Base-by-base conservation (phyloP, 2,888 invertebrate species). In the Tachina lurida region DNA sequence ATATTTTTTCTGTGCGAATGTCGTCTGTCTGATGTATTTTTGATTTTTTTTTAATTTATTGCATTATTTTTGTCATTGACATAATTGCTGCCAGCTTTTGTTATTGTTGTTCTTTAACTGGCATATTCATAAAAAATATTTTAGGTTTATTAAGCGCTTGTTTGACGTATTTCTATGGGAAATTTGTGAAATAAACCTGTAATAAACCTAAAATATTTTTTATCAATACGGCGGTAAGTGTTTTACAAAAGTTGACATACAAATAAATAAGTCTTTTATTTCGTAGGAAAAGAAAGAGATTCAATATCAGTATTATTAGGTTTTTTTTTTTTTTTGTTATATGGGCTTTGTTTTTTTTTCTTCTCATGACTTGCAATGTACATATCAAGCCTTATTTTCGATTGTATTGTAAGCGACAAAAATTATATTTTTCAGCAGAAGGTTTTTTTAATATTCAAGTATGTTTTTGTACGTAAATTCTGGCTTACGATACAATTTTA, bases 221-320 rank as follows among this genome's bases (percentile, higher is more conserved):
- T n/a, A n/a, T n/a, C n/a, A n/a, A n/a, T n/a, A n/a, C n/a, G n/a
- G n/a, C n/a, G n/a, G n/a, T n/a, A n/a, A n/a, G n/a, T 31, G 19
- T n/a, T 65, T 54, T 56, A 41, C 9, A 58, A 67, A 56, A 58
- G 39, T 19, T 76, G 58, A 31, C 75, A 65, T 5, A 31, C 31
- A 31, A n/a, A 31, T 31, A 56, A 71, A 58, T 67, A 71, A 52
- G 65, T 58, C 63, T 31, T 22, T 39, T 54, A 31, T 54, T 43
- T 31, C 65, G 47, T 39, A 47, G 15, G 39, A 10, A 43, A 45
- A 68, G 58, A 71, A 77, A 77, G 19, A 22, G n/a, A 77, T 71
- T 83, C 83, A 83, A 77, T 73, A 77, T 70, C 83, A 58, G 17
- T 52, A 41, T 71, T 49, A 76, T 65, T 83, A 73, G 62, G 52